Conservation (phyloP, 2,797 vertebrate species). For the Lycodopsis pacificus region DNA sequence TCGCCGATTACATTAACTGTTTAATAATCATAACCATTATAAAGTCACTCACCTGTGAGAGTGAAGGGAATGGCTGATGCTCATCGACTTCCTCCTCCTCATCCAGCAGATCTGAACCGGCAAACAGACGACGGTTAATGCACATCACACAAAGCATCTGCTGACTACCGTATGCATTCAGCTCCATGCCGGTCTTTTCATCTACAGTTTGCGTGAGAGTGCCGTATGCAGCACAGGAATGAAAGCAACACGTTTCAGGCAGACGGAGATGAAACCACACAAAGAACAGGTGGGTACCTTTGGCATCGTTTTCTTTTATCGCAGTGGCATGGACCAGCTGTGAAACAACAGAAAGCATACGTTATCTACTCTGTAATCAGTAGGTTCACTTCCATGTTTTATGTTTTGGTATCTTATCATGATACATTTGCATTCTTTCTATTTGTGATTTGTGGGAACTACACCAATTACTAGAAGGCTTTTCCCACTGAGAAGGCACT, state of each 20-base stretch:
- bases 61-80: constrained; percentile 95
- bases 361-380: neutral
- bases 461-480: neutral
- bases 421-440: neutral
- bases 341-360: constrained; percentile 48
- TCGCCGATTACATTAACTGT: neutral
- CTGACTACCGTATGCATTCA: neutral
- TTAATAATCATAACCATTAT: neutral
- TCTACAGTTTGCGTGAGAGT: neutral
- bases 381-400: neutral
- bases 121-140: neutral
- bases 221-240: neutral
- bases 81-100: constrained; percentile 93
- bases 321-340: constrained; percentile 92
- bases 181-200: neutral
- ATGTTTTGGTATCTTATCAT: neutral
- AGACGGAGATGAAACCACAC: neutral
- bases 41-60: constrained; percentile 86
- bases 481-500: neutral
- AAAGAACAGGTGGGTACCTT: constrained; percentile 82
- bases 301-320: constrained; percentile 87
- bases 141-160: neutral
- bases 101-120: constrained; percentile 83
- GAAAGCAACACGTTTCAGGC: neutral
- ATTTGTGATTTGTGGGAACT: neutral